Evolutionary conservation across 2,888 invertebrate species (phyloP), one percentile per base, ranked within the genome.

Genomic region (Helobdella robusta): DNA sequence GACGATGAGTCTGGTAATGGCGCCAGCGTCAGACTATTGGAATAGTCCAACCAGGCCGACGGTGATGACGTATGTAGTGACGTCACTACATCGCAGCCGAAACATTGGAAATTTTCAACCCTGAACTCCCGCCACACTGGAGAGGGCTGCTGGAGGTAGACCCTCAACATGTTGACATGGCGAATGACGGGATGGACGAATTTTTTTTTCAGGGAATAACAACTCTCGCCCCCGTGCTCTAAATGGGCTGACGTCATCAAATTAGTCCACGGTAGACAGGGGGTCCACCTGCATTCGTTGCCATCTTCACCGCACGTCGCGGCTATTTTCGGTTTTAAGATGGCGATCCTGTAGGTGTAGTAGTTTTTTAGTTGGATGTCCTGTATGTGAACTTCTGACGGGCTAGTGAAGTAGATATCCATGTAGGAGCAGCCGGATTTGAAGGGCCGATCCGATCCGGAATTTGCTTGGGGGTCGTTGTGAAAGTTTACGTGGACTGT

Each of bases 101-200:
- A 72, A 2, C 68, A 2, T 25, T 60, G 66, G 20, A 78, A 67
- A 46, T 77, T 77, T 25, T 77, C 76, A 48, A 78, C 68, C 50
- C 72, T 73, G 68, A 77, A 78, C 25, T 78, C 78, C 60, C 75
- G 76, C 78, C 78, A 78, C 5, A 77, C 73, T 5, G 77, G 76
- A 1, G 78, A 78, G 0, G 78, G 77, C 65, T 78, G 78, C 48
- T 74, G 74, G 23, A 78, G 72, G 58, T 78, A 75, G 18, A 78
- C 69, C 8, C 77, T 68, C 62, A 78, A 59, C 2, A 71, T 72
- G 2, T 71, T 69, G 1, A 78, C 68, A 69, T 76, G 73, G 18
- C 66, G 68, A 46, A 76, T 66, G 5, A 75, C 75, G 71, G 72
- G 75, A n/a, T 65, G 60, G 23, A 35, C 44, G 30, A 52, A 28